phyloP scores from a whole-genome alignment of 2,797 vertebrate genomes.

The Remorina albescens region DNA sequence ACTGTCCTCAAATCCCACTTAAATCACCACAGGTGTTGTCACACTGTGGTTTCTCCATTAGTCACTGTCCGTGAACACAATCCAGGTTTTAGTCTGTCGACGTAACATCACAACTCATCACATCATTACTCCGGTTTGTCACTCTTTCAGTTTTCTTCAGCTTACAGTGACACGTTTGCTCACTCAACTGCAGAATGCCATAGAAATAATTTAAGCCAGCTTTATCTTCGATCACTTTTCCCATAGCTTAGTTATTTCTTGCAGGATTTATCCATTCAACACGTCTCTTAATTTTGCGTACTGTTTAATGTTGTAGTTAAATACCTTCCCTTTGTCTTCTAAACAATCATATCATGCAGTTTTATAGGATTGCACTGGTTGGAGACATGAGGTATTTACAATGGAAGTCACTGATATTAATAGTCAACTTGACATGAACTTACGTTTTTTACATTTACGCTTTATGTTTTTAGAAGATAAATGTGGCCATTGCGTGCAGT shows the following conservation, averaged over 20 bases:
- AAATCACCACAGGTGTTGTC: slow-evolving; percentile 39
- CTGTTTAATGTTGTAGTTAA: slow-evolving; percentile 51
- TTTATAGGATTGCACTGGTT: slow-evolving; percentile 35
- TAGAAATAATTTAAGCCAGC: neutral
- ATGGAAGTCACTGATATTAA: slow-evolving; percentile 22
- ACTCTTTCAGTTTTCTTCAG: neutral
- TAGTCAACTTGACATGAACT: neutral
- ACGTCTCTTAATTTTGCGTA: slow-evolving; percentile 33
- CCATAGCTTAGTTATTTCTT: neutral
- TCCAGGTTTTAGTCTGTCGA: slow-evolving; percentile 37
- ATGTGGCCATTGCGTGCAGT: neutral
- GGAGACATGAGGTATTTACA: slow-evolving; percentile 34
- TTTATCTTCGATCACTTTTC: slow-evolving; percentile 1
- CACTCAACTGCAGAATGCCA: neutral
- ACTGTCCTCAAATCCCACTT: slow-evolving; percentile 24
- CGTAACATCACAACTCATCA: slow-evolving; percentile 37
- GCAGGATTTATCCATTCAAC: slow-evolving; percentile 1
- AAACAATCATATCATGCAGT: slow-evolving; percentile 44
- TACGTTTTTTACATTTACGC: neutral
- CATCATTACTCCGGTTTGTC: slow-evolving; percentile 46
- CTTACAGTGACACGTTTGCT: slow-evolving; percentile 10
- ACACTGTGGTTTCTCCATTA: slow-evolving; percentile 38
- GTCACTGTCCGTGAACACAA: slow-evolving; percentile 47
- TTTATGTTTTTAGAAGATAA: neutral
- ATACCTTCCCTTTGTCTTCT: slow-evolving; percentile 31